Evolutionary conservation across 2,113 vertebrate genomes (phyloP).

Genomic region (Bubo bubo): DNA sequence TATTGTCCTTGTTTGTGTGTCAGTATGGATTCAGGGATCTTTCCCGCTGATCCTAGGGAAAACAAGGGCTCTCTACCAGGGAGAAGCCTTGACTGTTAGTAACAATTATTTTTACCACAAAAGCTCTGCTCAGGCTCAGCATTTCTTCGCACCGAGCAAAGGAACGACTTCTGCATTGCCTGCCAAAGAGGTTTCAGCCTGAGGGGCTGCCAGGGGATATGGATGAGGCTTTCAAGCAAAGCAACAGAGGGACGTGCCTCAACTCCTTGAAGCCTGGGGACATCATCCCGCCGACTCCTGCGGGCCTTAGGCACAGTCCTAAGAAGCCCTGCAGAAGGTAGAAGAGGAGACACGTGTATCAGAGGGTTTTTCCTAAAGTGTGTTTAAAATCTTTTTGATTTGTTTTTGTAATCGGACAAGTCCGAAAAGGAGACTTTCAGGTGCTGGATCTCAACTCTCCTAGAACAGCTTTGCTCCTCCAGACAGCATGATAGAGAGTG

Average conservation of each 20-base stretch:
- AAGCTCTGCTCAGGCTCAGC: background rate
- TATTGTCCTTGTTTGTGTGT: background rate
- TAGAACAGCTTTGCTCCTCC: background rate
- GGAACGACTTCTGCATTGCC: background rate
- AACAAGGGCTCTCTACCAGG: background rate
- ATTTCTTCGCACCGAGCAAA: background rate
- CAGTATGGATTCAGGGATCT: background rate
- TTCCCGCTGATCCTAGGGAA: accelerated
- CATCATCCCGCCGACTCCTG: background rate
- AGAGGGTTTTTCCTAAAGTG: background rate
- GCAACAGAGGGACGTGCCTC: background rate
- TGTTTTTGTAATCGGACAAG: background rate
- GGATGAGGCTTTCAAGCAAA: background rate
- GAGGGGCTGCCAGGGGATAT: background rate
- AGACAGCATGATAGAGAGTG: accelerated
- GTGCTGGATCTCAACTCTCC: background rate
- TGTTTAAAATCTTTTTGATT: background rate
- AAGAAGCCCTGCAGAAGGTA: background rate
- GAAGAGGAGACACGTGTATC: accelerated
- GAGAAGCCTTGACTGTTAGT: background rate
- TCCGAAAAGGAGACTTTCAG: background rate
- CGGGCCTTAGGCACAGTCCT: accelerated
- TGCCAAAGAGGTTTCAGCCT: background rate
- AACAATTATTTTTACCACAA: background rate
- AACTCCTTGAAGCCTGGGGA: background rate